Conservation (phyloP, 2,113 vertebrate genomes). For the Brachirus orientalis region DNA sequence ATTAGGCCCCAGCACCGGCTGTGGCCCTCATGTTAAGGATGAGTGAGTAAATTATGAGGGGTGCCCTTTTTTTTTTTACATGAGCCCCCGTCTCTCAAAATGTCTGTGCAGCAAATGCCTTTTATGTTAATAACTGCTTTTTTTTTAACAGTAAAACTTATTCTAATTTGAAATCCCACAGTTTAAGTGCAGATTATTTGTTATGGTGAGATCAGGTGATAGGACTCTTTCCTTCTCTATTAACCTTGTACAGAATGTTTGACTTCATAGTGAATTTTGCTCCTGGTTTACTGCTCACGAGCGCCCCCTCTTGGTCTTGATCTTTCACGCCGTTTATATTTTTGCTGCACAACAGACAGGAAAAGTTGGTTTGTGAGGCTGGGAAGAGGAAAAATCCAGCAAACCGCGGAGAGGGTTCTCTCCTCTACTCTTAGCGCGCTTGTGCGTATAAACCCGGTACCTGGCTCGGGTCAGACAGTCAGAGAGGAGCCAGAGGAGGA, state of each 20-base stretch:
- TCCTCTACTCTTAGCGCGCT: slow-evolving; percentile 1
- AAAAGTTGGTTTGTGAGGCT: not conserved
- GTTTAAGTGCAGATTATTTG: too few relatives aligned
- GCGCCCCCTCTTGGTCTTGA: slow-evolving; percentile 7
- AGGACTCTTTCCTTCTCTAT: not conserved
- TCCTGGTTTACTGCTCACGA: not conserved
- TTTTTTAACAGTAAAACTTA: too few relatives aligned
- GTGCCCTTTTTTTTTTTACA: too few relatives aligned
- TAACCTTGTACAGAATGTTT: not conserved
- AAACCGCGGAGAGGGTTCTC: not conserved
- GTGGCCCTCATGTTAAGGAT: too few relatives aligned
- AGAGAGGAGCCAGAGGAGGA: slow-evolving; percentile 58
- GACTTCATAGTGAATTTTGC: not conserved
- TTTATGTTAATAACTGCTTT: too few relatives aligned
- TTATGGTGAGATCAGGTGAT: too few relatives aligned
- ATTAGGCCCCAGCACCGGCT: too few relatives aligned
- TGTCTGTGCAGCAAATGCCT: too few relatives aligned
- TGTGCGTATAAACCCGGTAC: slow-evolving; percentile 1
- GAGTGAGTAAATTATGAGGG: too few relatives aligned
- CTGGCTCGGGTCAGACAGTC: slow-evolving; percentile 11
- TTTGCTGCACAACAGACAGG: not conserved
- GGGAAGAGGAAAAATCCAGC: not conserved
- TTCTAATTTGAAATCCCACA: too few relatives aligned
- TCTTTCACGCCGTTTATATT: not conserved
- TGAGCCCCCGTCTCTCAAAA: too few relatives aligned